phyloP scores from a whole-genome alignment of 2,113 vertebrate species.

The Pristiophorus japonicus region DNA sequence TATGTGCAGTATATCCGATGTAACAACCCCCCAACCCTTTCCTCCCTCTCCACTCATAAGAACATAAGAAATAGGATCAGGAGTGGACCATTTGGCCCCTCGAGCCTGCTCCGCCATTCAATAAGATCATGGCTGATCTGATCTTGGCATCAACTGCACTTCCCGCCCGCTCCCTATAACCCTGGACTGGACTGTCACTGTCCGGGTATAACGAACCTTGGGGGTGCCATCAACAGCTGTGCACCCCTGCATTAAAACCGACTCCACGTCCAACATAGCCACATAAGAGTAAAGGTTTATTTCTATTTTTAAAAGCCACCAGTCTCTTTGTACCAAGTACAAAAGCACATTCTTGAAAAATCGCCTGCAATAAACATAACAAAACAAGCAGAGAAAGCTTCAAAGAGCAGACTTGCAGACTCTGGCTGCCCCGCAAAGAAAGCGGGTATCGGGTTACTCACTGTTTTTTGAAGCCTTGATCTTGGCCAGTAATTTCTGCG shows the following conservation, averaged over 20 bases:
- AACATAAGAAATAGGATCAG: too few species aligned
- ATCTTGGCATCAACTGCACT: too few species aligned
- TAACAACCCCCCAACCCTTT: too few species aligned
- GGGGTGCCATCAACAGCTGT: not conserved
- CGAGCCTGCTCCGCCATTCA: too few species aligned
- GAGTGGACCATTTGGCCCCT: too few species aligned
- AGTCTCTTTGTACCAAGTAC: not conserved
- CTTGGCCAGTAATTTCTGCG: constrained; percentile 67
- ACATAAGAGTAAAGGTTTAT: not conserved
- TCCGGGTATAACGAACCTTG: too few species aligned
- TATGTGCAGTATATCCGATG: too few species aligned
- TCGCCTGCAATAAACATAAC: not conserved
- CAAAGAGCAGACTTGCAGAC: not conserved
- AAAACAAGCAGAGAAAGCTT: not conserved
- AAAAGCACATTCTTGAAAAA: not conserved
- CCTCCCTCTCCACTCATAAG: too few species aligned
- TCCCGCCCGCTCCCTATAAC: too few species aligned
- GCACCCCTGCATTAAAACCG: not conserved
- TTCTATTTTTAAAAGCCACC: too few species aligned
- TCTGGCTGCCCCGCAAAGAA: not conserved
- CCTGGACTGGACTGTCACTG: too few species aligned
- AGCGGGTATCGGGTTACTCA: constrained; percentile 50
- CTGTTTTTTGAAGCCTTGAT: constrained; percentile 66
- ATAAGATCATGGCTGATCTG: too few species aligned
- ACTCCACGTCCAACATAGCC: not conserved